Base-by-base conservation (phyloP, 2,888 invertebrate genomes). In the Tetragnatha montana region DNA sequence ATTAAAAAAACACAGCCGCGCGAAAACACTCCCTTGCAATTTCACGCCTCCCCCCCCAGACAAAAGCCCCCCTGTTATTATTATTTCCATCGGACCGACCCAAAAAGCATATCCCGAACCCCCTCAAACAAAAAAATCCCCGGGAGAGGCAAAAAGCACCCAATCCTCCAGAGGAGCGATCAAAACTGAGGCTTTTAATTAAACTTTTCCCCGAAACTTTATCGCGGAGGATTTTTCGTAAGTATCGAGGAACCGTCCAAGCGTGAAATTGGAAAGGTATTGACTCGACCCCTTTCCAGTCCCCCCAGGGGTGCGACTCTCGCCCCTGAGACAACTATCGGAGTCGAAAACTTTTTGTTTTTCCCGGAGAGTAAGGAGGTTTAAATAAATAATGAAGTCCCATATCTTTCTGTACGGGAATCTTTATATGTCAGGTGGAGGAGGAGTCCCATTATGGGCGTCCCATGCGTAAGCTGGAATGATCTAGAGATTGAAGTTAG, bases 201-300 rank as follows among this genome's bases (percentile, higher is more conserved):
- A 88, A 88, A 88, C 88, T 88, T 88, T 88, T 82, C 79, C 71
- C 78, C 74, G 68, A 84, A 88, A 88, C 88, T 88, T 88, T 83
- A 83, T 88, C 88, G 75, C 83, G 35, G 51, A 80, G 74, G 79
- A 88, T 88, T 88, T 88, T 83, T 88, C 88, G 83, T 88, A 79
- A 84, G 88, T 88, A 88, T 88, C 83, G 88, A 88, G 69, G 74
- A 83, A 79, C 47, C 88, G 49, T 49, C 74, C 83, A 60, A 8
- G 74, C 88, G 22, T 88, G 88, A 88, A 88, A 88, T 88, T 88
- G 88, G 83, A 88, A 81, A 88, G 88, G 88, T 88, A 88, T 88
- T 84, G 88, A 83, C 83, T 88, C 71, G 78, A 35, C n/a, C 68
- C n/a, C 14, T 47, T 21, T 70, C 69, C 50, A 8, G 22, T 19